Base-by-base conservation (phyloP, 2,797 vertebrate genomes). In the Sciaenops ocellatus region DNA sequence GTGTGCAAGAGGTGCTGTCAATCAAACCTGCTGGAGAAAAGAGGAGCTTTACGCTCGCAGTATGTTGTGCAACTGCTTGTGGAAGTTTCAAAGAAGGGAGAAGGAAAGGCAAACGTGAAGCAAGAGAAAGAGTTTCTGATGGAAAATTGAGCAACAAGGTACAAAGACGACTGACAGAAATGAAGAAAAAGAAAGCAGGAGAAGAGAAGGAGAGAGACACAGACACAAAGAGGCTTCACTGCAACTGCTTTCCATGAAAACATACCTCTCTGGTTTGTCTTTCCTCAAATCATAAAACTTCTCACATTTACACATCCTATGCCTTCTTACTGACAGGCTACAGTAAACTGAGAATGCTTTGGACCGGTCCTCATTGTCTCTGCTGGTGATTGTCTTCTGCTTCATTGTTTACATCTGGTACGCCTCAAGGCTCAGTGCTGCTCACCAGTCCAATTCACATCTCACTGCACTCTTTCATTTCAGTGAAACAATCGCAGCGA, bases 11-110 rank as follows among this genome's bases (percentile, higher is more conserved):
- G 84, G 69, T 70, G 83, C 85, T 91, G 91, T 92, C 91, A 88
- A 65, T 93, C 90, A 93, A 91, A 85, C 69, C 59, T 83, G 65
- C 69, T 34, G 68, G 73, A 69, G 69, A 75, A 86, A 78, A 83
- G 73, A 42, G 59, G 48, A 85, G 76, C 66, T 62, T 70, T 84
- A 77, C 47, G 48, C 62, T 68, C 10, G 1, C 51, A 57, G 67
- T 79, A 73, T 78, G 80, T 90, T 91, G 87, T 90, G 89, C 82
- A 93, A 91, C 81, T 67, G 75, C 80, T 80, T 82, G 66, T 76
- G 82, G 54, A 65, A 73, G 78, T 82, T 67, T 81, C 34, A 78
- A 78, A 84, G 66, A 82, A 80, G 56, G 66, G 54, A 80, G 61
- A 78, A 63, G 65, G 67, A 77, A 76, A 84, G 51, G 82, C 52